phyloP scores from a whole-genome alignment of 2,113 vertebrate genomes.

The Sinocyclocheilus anophthalmus region DNA sequence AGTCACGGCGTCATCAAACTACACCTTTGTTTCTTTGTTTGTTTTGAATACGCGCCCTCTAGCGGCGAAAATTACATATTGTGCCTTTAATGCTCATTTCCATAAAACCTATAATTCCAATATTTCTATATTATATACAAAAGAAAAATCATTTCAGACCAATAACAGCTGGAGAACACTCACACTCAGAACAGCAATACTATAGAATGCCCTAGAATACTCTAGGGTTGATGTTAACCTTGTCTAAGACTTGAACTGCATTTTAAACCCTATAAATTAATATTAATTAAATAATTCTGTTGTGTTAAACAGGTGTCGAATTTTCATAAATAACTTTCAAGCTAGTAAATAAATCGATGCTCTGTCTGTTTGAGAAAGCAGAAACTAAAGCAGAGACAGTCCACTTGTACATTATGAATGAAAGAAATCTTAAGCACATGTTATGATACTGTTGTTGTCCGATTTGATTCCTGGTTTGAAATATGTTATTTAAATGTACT shows the following conservation, averaged over 20 bases:
- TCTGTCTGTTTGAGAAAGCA: not conserved
- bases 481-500: not conserved
- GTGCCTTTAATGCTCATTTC: not conserved
- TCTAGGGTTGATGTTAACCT: conserved; percentile 21
- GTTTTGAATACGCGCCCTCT: too few species aligned
- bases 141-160: not conserved
- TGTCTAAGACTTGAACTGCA: conserved; percentile 11
- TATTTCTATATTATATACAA: not conserved
- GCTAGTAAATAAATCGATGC: not conserved
- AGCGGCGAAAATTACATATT: too few species aligned
- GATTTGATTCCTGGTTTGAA: not conserved
- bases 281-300: too few species aligned
- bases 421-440: not conserved
- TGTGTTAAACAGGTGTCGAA: not conserved
- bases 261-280: not conserved
- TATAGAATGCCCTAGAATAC: not conserved
- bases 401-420: not conserved
- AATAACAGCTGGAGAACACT: not conserved
- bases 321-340: not conserved
- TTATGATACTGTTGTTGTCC: not conserved
- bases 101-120: not conserved
- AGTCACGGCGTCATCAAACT: too few species aligned
- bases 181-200: not conserved
- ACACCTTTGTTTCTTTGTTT: too few species aligned
- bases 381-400: not conserved